Conservation (phyloP, 2,888 invertebrate genomes). For the Callinectes sapidus region DNA sequence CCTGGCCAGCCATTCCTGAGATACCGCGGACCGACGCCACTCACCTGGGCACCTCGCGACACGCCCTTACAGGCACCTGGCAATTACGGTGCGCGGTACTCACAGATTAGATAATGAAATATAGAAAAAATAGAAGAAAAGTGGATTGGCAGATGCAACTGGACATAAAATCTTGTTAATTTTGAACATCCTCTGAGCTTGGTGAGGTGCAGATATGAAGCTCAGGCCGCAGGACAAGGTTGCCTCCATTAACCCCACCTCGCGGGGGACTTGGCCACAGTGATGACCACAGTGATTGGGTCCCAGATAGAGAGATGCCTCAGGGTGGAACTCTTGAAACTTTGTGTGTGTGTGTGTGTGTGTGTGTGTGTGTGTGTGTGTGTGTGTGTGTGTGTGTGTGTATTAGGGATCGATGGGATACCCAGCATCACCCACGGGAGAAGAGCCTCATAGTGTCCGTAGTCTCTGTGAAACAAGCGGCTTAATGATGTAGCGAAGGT, state of each 20-base stretch:
- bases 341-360: neutral
- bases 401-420: neutral
- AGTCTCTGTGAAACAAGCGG: neutral
- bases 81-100: neutral
- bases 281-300: neutral
- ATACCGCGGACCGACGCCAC: neutral
- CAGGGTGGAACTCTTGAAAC: neutral
- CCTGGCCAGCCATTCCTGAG: neutral
- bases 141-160: neutral
- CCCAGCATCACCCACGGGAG: neutral
- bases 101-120: neutral
- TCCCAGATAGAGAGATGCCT: neutral
- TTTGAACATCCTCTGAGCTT: neutral
- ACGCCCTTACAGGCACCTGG: neutral
- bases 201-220: neutral
- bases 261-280: too few species aligned
- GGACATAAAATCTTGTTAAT: neutral
- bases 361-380: neutral
- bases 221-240: neutral
- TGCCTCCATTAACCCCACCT: too few species aligned
- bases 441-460: neutral
- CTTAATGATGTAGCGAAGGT: neutral
- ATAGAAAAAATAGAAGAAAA: neutral
- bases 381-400: too few species aligned
- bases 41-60: neutral